Base-by-base conservation (phyloP, 2,113 vertebrate species). In the Mugil cephalus region DNA sequence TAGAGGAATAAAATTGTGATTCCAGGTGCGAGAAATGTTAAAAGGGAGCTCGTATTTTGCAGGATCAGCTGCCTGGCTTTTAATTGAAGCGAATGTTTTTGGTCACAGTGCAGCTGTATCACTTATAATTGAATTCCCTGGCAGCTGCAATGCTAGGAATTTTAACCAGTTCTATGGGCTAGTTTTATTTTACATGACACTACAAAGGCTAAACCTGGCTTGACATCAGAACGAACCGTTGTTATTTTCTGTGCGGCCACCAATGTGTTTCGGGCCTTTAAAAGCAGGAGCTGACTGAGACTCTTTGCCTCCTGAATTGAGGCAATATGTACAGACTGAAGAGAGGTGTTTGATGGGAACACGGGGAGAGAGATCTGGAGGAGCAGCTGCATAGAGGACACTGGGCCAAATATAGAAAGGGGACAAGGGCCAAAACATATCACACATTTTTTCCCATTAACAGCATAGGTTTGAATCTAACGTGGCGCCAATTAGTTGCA, bases 401-500 rank as follows among this genome's bases (percentile, higher is more conserved):
- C 69, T 77, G 73, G 69, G 88, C 38, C 92, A 87, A 89, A 93
- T 93, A 89, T 94, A 94, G 92, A 88, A 85, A 75, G 84, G 79
- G 79, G 82, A 87, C 81, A 74, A 80, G 84, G 84, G 91, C 87
- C 88, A 88, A 90, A 92, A 89, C 91, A 91, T 92, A 91, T 91
- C 88, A 87, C 81, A 89, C 89, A 91, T 94, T 90, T 93, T 91
- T 93, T 91, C 91, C 92, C 92, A 92, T 92, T 92, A 93, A 92
- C 92, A 91, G 83, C 87, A 87, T 87, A 86, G 88, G 90, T 92
- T 92, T 90, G 89, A 92, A 90, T 89, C 88, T 92, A 89, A 90
- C 91, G 77, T 87, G 91, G 89, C 91, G 87, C 90, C 87, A 89
- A 93, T 93, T 91, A 89, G 88, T 81, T 91, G 83, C 69, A 63